Evolutionary conservation across 2,888 invertebrate species (phyloP), one percentile per base, ranked within the genome.

Genomic region (Coronaproctus castanopsis): DNA sequence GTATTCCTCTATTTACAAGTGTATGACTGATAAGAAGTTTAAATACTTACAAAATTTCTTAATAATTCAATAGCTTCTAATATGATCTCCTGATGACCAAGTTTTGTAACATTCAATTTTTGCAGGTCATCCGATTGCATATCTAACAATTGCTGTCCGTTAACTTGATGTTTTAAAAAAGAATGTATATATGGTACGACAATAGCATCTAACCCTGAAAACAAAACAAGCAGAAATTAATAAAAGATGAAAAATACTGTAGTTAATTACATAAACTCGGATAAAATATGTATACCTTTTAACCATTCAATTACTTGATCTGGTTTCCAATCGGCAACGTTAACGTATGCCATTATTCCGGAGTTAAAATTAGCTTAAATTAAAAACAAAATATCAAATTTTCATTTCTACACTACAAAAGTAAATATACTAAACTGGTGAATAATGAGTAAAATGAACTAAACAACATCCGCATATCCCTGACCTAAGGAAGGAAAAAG

Each of bases 41-140:
- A 53, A 36, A 50, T 19, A 75, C 83, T 78, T 75, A 89, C 89
- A 74, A 93, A 87, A 74, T 89, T 86, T 66, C 87, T 76, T 54
- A 96, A 77, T 66, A 90, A 85, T 67, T 91, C 90, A 18, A 95
- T 87, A 56, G 91, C 92, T 72, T 93, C 92, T 54, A 96, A 76
- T 63, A 96, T 81, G 58, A 92, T 80, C 71, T 93, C 93, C 72
- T 95, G 92, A 71, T 95, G 93, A 10, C 95, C 95, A 63, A 96
- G 80, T 70, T 85, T 83, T 62, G 77, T 76, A 69, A 96, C 83
- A 21, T 90, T 88, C 58, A 95, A 77, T 70, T 85, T 82, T 69
- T 89, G 86, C 64, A 96, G 78, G 73, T 92, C 91, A 70, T 90
- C 87, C 56, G 89, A 84, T 61, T 89, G 81, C 67, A 95, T 78